Base-by-base conservation (phyloP, 92 coral and sea anemone genomes). In the Actinostola sp. region DNA sequence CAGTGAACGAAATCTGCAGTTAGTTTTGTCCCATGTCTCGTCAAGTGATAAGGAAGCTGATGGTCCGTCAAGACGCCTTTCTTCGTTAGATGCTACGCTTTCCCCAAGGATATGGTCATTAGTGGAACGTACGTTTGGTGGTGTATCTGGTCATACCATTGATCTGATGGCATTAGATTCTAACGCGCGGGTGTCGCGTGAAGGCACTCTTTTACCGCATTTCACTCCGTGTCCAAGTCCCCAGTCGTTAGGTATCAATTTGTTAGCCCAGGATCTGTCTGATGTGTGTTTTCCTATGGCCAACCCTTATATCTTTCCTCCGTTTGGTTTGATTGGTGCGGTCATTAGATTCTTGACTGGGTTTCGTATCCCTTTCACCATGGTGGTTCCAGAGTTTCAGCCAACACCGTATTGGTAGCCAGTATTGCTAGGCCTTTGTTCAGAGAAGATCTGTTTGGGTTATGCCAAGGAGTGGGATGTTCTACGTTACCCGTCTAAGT, bases 381-480 rank as follows among this genome's bases (percentile, higher is more conserved):
- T 79, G 35, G 59, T 79, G 9, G 72, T 71, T 14, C 85, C 79
- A 3, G 33, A 72, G 15, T 53, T 34, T 9, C 10, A 5, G 2
- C 78, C 61, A 16, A 8, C 7, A 11, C 67, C 57, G 20, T 24
- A 10, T 26, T 79, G 79, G 85, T 79, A 80, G 85, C 85, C 85
- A 0, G 35, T 35, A 17, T 43, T 56, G 26, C 35, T 39, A 32
- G 64, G 51, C 21, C 31, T 10, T 6, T 66, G 51, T 1, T 46
- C 52, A 31, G 8, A 36, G 15, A 21, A 12, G 15, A 0, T 77
- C 26, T 23, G 8, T 10, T 36, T 77, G 49, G 32, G 61, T 17
- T 7, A n/a, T 8, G 2, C 2, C 0, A 60, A 14, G 8, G 77
- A 33, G 5, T 15, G 6, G 3, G 49, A 20, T 32, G 79, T 30